Evolutionary conservation across 2,888 invertebrate genomes (phyloP).

Genomic region (Macrophya alboannulata): DNA sequence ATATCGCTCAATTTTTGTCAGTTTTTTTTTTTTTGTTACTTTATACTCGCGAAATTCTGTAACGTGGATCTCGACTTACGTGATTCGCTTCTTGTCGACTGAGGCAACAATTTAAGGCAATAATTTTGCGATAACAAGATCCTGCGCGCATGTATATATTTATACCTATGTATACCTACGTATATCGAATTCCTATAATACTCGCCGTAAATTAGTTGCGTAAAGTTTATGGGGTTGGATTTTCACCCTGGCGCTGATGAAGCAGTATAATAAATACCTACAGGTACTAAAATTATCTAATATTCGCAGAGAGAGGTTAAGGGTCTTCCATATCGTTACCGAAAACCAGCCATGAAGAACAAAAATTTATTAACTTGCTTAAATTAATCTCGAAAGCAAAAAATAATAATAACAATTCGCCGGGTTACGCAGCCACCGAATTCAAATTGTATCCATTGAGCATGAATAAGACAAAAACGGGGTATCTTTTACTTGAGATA

Average conservation of each 20-base stretch:
- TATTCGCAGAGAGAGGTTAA: background rate
- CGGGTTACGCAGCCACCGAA: too few relatives aligned
- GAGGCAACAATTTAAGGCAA: background rate
- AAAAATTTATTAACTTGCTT: background rate
- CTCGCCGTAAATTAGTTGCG: background rate
- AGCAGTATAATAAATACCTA: background rate
- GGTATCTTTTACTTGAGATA: background rate
- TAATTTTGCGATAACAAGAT: background rate
- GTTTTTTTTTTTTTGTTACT: background rate
- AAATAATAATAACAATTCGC: too few relatives aligned
- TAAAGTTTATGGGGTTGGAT: background rate
- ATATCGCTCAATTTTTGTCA: background rate
- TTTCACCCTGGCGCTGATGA: background rate
- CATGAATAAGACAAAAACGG: background rate
- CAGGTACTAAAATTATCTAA: background rate
- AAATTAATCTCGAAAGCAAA: too few relatives aligned
- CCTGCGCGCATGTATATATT: background rate
- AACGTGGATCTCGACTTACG: background rate
- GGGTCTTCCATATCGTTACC: background rate
- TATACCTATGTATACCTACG: background rate
- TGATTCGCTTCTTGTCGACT: background rate
- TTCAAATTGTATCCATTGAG: too few relatives aligned
- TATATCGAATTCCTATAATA: background rate
- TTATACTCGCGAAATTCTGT: background rate
- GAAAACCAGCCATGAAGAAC: background rate